A percentile compares a stretch with the other conserved stretches of the same genome.
Conservation (phyloP, 2,113 vertebrate genomes). For the Pterocles burchelli region DNA sequence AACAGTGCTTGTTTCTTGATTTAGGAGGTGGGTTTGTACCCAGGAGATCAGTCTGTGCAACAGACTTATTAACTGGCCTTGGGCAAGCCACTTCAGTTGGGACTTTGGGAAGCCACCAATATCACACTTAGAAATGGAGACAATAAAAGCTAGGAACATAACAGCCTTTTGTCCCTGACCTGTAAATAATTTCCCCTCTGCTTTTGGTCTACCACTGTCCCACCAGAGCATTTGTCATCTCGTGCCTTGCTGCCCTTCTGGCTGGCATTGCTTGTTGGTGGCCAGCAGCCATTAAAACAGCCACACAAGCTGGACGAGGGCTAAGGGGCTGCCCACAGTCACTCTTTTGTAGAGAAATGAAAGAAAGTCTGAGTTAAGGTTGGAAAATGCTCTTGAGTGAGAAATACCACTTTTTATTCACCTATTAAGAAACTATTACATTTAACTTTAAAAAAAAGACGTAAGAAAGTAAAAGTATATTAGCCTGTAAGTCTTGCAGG, state of each 20-base stretch:
- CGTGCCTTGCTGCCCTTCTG: not conserved
- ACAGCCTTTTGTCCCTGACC: not conserved
- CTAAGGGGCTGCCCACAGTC: not conserved
- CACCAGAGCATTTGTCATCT: not conserved
- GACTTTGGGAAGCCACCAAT: not conserved
- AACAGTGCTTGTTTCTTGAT: not conserved
- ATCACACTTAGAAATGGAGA: not conserved
- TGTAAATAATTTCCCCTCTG: not conserved
- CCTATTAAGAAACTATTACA: not conserved
- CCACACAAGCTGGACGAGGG: accelerated
- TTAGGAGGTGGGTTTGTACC: not conserved
- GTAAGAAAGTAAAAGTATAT: not conserved
- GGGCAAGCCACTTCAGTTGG: not conserved
- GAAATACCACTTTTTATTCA: not conserved
- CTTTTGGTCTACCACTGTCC: not conserved
- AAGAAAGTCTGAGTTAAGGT: not conserved
- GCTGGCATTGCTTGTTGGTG: not conserved
- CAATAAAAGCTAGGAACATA: not conserved
- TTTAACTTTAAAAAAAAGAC: not conserved
- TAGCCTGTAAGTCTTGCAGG: not conserved
- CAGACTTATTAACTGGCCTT: not conserved
- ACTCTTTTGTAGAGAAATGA: not conserved
- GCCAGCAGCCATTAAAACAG: not conserved
- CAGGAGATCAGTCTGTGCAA: not conserved
- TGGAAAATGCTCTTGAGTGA: not conserved